A percentile compares a stretch with the other conserved stretches of the same genome.
phyloP scores from a whole-genome alignment of 2,888 invertebrate genomes.

The Yponomeuta evonymella region DNA sequence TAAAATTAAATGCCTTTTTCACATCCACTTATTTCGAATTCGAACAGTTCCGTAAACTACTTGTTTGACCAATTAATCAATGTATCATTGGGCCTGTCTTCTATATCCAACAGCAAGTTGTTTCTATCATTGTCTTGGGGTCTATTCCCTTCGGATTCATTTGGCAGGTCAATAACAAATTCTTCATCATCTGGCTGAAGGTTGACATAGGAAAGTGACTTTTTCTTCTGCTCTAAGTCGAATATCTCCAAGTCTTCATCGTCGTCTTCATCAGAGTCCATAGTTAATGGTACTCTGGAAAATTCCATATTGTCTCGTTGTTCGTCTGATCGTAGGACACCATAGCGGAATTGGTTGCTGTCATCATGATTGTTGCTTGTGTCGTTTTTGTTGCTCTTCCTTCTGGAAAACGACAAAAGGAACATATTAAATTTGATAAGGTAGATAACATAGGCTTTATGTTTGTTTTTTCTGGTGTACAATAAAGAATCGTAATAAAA shows the following conservation, averaged over 20 bases:
- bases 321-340: slow-evolving; percentile 66
- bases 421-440: background rate
- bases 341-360: slow-evolving; percentile 67
- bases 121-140: slow-evolving; percentile 40
- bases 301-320: slow-evolving; percentile 60
- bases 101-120: slow-evolving; percentile 61
- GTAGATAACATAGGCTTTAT: too few species aligned
- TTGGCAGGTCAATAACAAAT: slow-evolving; percentile 35
- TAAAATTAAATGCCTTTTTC: too few species aligned
- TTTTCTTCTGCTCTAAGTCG: slow-evolving; percentile 64
- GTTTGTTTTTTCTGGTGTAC: too few species aligned
- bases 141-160: slow-evolving; percentile 25
- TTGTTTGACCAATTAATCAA: slow-evolving; percentile 62
- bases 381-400: slow-evolving; percentile 51
- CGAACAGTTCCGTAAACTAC: background rate
- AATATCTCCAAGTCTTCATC: slow-evolving; percentile 71
- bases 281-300: slow-evolving; percentile 61
- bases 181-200: slow-evolving; percentile 60
- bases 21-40: background rate
- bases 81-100: slow-evolving; percentile 53
- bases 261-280: slow-evolving; percentile 70
- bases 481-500: too few species aligned
- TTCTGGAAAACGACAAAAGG: slow-evolving; percentile 42
- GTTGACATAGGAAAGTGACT: slow-evolving; percentile 64
- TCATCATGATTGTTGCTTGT: slow-evolving; percentile 48